These are phyloP conservation scores for Hucho hucho DNA, from an alignment of 2,113 vertebrate genomes.

Conservation along the genomic window DNA sequence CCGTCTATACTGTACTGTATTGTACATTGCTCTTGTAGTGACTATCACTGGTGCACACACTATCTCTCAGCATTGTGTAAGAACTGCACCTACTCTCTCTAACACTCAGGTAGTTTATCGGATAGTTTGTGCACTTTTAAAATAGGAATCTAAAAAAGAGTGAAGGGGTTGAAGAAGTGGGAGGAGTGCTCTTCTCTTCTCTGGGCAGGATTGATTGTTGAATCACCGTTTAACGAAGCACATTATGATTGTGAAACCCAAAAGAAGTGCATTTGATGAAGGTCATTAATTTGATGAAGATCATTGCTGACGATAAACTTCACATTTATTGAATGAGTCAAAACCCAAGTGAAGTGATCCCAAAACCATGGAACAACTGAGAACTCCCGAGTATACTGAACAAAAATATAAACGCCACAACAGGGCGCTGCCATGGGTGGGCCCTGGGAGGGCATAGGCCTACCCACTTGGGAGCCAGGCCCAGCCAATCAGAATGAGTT, in stretches of 20 bases:
- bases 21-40: background rate
- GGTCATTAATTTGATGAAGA: too few species aligned
- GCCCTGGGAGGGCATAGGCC: too few species aligned
- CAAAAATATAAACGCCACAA: too few species aligned
- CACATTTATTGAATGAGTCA: too few species aligned
- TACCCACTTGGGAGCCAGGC: too few species aligned
- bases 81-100: slow-evolving; percentile 58
- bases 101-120: slow-evolving; percentile 69
- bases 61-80: slow-evolving; percentile 40
- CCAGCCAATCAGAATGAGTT: too few species aligned
- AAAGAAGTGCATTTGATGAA: too few species aligned
- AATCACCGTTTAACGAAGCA: slow-evolving; percentile 30
- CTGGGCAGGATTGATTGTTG: slow-evolving; percentile 39
- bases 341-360: too few species aligned
- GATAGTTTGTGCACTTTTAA: slow-evolving; percentile 70
- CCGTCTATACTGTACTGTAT: background rate
- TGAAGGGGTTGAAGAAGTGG: slow-evolving; percentile 11
- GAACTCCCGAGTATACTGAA: too few species aligned
- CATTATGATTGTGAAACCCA: slow-evolving; percentile 14
- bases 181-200: slow-evolving; percentile 26
- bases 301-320: too few species aligned
- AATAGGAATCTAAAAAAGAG: slow-evolving; percentile 23
- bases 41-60: slow-evolving; percentile 17
- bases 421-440: too few species aligned
- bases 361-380: too few species aligned